Base-by-base conservation (phyloP, 2,888 invertebrate species). In the Oxyteleia sp. region DNA sequence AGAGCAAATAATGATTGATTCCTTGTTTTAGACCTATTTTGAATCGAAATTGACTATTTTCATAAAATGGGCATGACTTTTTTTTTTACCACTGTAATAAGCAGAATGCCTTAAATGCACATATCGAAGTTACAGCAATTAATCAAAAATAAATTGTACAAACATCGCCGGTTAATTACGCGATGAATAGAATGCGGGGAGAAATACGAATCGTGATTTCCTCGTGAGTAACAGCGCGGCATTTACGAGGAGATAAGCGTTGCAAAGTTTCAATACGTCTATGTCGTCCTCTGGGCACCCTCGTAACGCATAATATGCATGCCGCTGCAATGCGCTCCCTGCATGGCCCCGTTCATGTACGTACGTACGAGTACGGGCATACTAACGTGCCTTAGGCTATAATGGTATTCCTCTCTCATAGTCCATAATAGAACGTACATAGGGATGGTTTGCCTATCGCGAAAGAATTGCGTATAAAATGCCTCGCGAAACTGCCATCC, bases 401-500 rank as follows among this genome's bases (percentile, higher is more conserved):
- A 68, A 55, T 55, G 69, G 63, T 76, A 72, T 68, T 66, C 61
- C 53, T 47, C 16, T 55, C 64, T 78, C 68, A 57, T 69, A 38
- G 32, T 59, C 51, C 38, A 61, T 72, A 61, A 35, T 43, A 43
- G 43, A 64, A 57, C 63, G 41, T 68, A 61, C 53, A 55, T 35
- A 57, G 51, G 45, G 68, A 43, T 68, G 68, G 68, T 71, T 61
- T 43, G 16, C 41, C 85, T 86, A 85, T 85, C 85, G 82, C 63
- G 16, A 51, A 69, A 72, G 68, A 85, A 85, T 87, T 85, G 75
- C 82, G 57, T 75, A 84, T 84, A 55, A 86, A 86, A 84, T 74
- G 83, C 78, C 80, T 74, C 61, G 23, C 43, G n/a, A 76, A 64
- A 64, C 43, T 47, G 55, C 74, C 82, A 86, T 85, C 72, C 81